phyloP scores from a whole-genome alignment of 2,888 invertebrate genomes.

The Rosalia funebris region DNA sequence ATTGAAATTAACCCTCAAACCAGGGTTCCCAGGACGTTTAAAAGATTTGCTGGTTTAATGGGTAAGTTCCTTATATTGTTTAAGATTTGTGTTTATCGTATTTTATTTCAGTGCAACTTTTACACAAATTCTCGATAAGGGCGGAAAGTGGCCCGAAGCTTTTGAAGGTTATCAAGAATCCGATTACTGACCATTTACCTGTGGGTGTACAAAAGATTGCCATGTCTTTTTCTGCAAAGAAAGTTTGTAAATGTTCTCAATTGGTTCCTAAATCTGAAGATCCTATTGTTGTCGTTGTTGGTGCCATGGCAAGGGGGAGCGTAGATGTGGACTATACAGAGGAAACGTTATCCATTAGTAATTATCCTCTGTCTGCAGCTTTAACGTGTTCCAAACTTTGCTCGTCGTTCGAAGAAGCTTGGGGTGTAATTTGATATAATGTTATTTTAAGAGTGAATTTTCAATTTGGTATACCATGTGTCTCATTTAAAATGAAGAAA shows the following conservation, averaged over 20 bases:
- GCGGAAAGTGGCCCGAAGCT: slow-evolving; percentile 91
- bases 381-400: slow-evolving; percentile 95
- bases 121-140: slow-evolving; percentile 93
- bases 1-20: slow-evolving; percentile 98
- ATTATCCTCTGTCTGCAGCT: slow-evolving; percentile 96
- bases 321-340: slow-evolving; percentile 90
- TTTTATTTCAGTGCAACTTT: slow-evolving; percentile 82
- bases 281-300: slow-evolving; percentile 90
- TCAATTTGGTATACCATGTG: too few species aligned
- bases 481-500: too few species aligned
- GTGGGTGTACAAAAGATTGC: slow-evolving; percentile 90
- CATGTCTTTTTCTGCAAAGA: slow-evolving; percentile 88
- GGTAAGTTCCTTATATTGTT: slow-evolving; percentile 67
- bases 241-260: slow-evolving; percentile 75
- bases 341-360: slow-evolving; percentile 90
- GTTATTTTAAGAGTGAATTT: neutral
- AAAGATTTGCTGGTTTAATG: slow-evolving; percentile 96
- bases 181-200: slow-evolving; percentile 92
- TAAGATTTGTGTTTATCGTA: neutral
- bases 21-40: slow-evolving; percentile 95
- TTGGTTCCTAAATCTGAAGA: slow-evolving; percentile 81
- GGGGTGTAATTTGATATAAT: slow-evolving; percentile 73
- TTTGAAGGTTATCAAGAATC: slow-evolving; percentile 96
- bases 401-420: slow-evolving; percentile 93
- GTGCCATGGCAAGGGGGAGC: slow-evolving; percentile 98